Evolutionary conservation across 2,113 vertebrate species (phyloP).

Genomic region (Corvus moneduloides): DNA sequence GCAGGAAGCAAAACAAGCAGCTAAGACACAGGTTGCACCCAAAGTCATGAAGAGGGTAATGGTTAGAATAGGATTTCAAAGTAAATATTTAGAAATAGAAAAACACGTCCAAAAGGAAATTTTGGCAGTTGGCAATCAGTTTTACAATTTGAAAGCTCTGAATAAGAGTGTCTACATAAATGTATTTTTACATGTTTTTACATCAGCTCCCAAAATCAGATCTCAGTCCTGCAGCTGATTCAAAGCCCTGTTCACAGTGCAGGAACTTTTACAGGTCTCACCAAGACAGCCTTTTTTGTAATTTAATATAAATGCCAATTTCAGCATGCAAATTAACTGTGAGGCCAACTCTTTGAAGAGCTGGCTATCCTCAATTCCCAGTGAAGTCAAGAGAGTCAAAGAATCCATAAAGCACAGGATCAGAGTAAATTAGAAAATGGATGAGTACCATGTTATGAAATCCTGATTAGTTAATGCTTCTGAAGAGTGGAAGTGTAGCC

Average conservation of each 20-base stretch:
- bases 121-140: neutral
- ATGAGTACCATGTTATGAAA: neutral
- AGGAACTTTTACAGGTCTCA: neutral
- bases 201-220: neutral
- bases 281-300: neutral
- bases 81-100: neutral
- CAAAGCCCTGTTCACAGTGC: neutral
- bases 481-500: neutral
- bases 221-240: neutral
- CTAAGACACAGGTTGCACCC: neutral
- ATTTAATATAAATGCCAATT: neutral
- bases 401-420: neutral
- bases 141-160: neutral
- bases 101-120: neutral
- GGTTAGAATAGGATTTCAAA: neutral
- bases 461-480: neutral
- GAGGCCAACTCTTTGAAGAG: neutral
- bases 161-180: neutral
- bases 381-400: neutral
- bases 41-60: neutral
- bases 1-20: neutral
- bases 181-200: neutral
- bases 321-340: neutral
- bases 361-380: neutral
- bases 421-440: neutral